Percentiles rank a stretch among this genome's conserved stretches.
These are phyloP conservation scores for Spisula subtruncata DNA, from an alignment of 2,888 invertebrate species.

Conservation along the genomic window DNA sequence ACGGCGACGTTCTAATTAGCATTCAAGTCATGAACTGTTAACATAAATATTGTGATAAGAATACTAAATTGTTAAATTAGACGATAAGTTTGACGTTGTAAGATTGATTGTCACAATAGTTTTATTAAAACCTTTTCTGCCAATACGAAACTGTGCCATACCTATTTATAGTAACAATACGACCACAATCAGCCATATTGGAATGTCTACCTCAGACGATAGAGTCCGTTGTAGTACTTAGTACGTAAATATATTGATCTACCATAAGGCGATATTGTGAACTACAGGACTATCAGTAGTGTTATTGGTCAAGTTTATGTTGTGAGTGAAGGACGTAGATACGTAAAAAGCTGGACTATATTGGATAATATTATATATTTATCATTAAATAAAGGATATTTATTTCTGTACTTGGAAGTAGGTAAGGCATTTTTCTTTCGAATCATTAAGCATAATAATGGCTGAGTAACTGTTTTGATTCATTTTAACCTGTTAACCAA, in stretches of 20 bases:
- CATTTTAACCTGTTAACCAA: no score
- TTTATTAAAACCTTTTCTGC: neutral
- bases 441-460: neutral
- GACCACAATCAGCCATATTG: constrained; percentile 11
- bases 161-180: neutral
- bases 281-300: neutral
- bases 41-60: no score
- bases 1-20: no score
- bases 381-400: neutral
- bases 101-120: neutral
- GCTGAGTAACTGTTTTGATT: no score
- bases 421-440: neutral
- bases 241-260: neutral
- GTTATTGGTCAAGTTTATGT: neutral
- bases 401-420: neutral
- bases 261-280: neutral
- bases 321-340: neutral
- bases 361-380: neutral
- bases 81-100: no score
- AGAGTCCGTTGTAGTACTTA: neutral
- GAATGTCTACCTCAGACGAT: neutral
- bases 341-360: neutral
- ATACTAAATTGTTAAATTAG: no score
- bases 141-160: neutral
- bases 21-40: no score